Base-by-base conservation (phyloP, 2,797 vertebrate genomes). In the Myioborus miniatus region DNA sequence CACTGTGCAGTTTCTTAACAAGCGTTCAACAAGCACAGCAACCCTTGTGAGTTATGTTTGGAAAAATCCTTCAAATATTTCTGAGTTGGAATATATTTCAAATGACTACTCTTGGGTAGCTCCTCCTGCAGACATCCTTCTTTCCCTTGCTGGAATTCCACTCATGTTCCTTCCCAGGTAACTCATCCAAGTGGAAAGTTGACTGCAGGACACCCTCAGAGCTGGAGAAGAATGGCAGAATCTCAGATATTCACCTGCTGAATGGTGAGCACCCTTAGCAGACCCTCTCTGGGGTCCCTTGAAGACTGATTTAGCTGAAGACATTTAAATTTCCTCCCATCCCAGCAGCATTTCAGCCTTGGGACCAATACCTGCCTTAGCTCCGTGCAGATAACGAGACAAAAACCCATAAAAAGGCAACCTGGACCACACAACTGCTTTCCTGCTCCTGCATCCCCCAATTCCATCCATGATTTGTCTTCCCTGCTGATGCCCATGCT, bases 331-430 rank as follows among this genome's bases (percentile, higher is more conserved):
- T 65, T 37, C 10, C 5, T 50, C 43, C 16, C 15, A 50, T 20
- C 13, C 36, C 43, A 58, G 39, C 30, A 90, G 10, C 20, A 22
- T 75, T 83, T 85, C 68, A 37, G 15, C 69, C 64, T 50, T 12
- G 29, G 69, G 22, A 44, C 59, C 32, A 52, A 59, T 29, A 55
- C 22, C 67, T 24, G 46, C 18, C 30, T 32, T 8, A 37, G 5
- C 12, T 63, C 74, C 34, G 0, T 0, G 32, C 12, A 64, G 30
- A 36, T 11, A 83, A 67, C 8, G 2, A 0, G 27, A 64, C 32
- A 75, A 2, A 56, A 81, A 71, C 21, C 65, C n/a, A 9, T 2
- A 6, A 30, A 55, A 67, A 81, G 19, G 2, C 34, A 49, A 50
- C 43, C 26, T 65, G 62, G 50, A 58, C 58, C 36, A 62, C 94